Conservation (phyloP, 2,888 invertebrate genomes). For the Scelioninae gen. 2 region DNA sequence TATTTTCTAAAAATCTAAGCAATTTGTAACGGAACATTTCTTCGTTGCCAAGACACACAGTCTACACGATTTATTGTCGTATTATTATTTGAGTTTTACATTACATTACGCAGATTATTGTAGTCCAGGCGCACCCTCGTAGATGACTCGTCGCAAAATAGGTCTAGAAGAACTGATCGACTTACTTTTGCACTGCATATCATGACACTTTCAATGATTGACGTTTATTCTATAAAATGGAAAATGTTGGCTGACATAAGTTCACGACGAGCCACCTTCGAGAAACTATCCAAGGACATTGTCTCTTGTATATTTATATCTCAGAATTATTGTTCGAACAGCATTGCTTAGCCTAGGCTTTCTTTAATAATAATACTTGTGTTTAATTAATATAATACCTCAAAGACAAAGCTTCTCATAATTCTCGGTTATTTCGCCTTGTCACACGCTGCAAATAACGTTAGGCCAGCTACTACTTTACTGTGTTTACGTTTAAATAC, state of each 20-base stretch:
- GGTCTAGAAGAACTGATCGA: not conserved
- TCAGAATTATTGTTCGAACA: slow-evolving; percentile 76
- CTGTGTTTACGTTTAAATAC: slow-evolving; percentile 64
- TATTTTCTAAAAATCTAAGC: too few species aligned
- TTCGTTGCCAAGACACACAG: slow-evolving; percentile 14
- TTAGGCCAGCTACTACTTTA: slow-evolving; percentile 75
- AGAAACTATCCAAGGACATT: slow-evolving; percentile 34
- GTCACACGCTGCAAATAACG: slow-evolving; percentile 66
- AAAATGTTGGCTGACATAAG: too few species aligned
- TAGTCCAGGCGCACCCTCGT: slow-evolving; percentile 25
- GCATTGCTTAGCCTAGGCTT: slow-evolving; percentile 74
- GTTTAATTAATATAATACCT: slow-evolving; percentile 62
- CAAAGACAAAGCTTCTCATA: slow-evolving; percentile 53
- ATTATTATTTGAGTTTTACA: slow-evolving; percentile 56
- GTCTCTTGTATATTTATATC: slow-evolving; percentile 69
- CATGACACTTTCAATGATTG: too few species aligned
- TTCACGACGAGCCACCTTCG: slow-evolving; percentile 24
- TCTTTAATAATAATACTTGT: slow-evolving; percentile 60
- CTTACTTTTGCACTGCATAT: too few species aligned
- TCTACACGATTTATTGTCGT: slow-evolving; percentile 62
- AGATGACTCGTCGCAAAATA: slow-evolving; percentile 27
- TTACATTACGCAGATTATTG: slow-evolving; percentile 56
- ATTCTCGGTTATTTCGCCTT: slow-evolving; percentile 53
- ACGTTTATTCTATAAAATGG: too few species aligned
- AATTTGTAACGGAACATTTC: too few species aligned